Evolutionary conservation across 2,888 invertebrate genomes (phyloP).

Genomic region (Tridacna crocea): DNA sequence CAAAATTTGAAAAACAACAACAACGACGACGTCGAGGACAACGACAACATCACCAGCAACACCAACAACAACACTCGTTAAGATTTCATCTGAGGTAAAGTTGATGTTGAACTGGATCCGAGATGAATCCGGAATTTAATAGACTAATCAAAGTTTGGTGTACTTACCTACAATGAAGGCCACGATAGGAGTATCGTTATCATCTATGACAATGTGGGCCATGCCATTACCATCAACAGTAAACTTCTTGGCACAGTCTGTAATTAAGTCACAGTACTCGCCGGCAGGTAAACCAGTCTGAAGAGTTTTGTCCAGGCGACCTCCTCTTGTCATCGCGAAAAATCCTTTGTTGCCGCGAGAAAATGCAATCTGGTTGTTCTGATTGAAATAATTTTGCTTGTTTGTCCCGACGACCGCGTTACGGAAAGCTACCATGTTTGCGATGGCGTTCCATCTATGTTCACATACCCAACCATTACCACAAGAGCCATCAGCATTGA

Average conservation of each 20-base stretch:
- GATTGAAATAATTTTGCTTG: slow-evolving; percentile 74
- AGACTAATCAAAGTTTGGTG: no score
- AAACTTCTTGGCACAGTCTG: slow-evolving; percentile 76
- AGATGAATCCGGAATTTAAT: no score
- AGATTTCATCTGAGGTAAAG: no score
- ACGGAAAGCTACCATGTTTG: slow-evolving; percentile 81
- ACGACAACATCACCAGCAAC: no score
- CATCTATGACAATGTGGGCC: slow-evolving; percentile 73
- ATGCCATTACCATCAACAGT: slow-evolving; percentile 75
- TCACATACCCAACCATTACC: slow-evolving; percentile 82
- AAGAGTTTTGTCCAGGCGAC: slow-evolving; percentile 73
- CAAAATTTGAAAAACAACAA: no score
- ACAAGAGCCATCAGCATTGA: slow-evolving; percentile 76
- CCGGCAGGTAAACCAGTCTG: slow-evolving; percentile 81
- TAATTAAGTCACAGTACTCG: slow-evolving; percentile 82
- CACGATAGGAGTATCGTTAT: slow-evolving; percentile 74
- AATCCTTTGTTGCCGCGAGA: slow-evolving; percentile 80
- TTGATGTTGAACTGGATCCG: no score
- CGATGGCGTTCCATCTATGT: slow-evolving; percentile 81
- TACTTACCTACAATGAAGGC: slow-evolving; percentile 77
- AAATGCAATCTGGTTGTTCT: slow-evolving; percentile 79
- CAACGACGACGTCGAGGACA: no score
- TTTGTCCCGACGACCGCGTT: slow-evolving; percentile 76
- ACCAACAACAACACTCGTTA: no score
- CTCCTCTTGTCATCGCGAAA: slow-evolving; percentile 80